Evolutionary conservation across 35 echinoderm and acorn worm species (phyloP), one percentile per base, ranked within the genome.

Genomic region (Diadema setosum): DNA sequence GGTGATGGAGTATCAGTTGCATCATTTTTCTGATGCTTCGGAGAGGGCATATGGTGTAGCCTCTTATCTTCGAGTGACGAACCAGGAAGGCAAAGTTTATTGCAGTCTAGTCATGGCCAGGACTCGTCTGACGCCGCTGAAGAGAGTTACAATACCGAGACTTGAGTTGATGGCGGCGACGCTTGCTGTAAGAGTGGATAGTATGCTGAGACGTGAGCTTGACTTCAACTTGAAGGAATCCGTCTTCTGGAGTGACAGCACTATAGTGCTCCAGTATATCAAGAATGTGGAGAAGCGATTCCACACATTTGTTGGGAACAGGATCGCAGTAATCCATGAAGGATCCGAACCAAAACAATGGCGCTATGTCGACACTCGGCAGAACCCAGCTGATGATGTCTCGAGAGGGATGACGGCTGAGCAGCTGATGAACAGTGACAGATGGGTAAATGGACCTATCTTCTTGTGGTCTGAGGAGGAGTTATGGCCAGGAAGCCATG

Each of bases 21-120:
- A 92, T 73, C 85, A 96, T 75, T 89, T 92, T 52, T 58, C 85
- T 32, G 94, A 96, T 78, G 94, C 90, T 41, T 88, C 80, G n/a
- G 86, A 88, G 42, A 56, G 1, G 26, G 94, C 85, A 3, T 96
- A 92, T 92, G 90, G 94, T 21, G 58, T 82, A 67, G 90, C 81
- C 3, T 65, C 90, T 1, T 96, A 96, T 45, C 1, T 92, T 18
- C 56, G 85, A 1, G 12, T 92, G 35, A n/a, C 59, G 12, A 80
- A 81, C 35, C 6, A 2, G 18, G 16, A 65, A 61, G 46, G 49
- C 31, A 58, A 88, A 31, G 39, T 78, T 7, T 43, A 92, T 80
- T 75, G 58, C 25, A 21, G 39, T 18, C 29, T 94, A 16, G 21
- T 94, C 2, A 20, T 84, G 16, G 63, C 64, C 3, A 94, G 85